Evolutionary conservation across 2,888 invertebrate species (phyloP).

Genomic region (Luffia ferchaultella): DNA sequence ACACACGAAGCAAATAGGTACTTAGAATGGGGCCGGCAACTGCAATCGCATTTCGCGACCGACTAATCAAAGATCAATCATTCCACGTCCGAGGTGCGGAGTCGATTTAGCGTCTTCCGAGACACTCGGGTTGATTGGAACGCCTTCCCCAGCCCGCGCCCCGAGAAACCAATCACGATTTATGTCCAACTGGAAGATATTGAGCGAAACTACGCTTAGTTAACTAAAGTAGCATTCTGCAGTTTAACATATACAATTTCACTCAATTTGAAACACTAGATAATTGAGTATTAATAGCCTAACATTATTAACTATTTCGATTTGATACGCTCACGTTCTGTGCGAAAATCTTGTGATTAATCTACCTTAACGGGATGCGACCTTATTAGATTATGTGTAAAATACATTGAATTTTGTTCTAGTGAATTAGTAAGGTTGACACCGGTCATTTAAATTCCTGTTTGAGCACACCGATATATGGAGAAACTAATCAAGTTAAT

Average conservation of each 20-base stretch:
- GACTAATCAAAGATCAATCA: conserved; percentile 19
- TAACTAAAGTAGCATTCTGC: not conserved
- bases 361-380: too few species aligned
- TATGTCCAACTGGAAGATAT: conserved; percentile 25
- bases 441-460: too few species aligned
- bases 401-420: too few species aligned
- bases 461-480: too few species aligned
- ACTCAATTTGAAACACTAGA: not conserved
- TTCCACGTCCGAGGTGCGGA: conserved; percentile 16
- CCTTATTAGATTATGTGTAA: too few species aligned
- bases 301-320: too few species aligned
- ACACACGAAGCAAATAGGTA: too few species aligned
- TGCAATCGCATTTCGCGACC: conserved; percentile 4
- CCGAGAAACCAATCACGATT: conserved; percentile 40
- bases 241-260: not conserved
- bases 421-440: too few species aligned
- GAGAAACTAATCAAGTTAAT: too few species aligned
- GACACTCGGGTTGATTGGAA: conserved; percentile 20
- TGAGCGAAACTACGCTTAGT: conserved; percentile 6
- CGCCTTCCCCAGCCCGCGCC: conserved; percentile 23
- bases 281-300: too few species aligned
- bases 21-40: not conserved
- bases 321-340: too few species aligned
- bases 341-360: too few species aligned
- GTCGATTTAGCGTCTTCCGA: conserved; percentile 30